A percentile compares a stretch with the other conserved stretches of the same genome.
Evolutionary conservation across 2,113 vertebrate genomes (phyloP).

Genomic region (Coracopsis vasa): DNA sequence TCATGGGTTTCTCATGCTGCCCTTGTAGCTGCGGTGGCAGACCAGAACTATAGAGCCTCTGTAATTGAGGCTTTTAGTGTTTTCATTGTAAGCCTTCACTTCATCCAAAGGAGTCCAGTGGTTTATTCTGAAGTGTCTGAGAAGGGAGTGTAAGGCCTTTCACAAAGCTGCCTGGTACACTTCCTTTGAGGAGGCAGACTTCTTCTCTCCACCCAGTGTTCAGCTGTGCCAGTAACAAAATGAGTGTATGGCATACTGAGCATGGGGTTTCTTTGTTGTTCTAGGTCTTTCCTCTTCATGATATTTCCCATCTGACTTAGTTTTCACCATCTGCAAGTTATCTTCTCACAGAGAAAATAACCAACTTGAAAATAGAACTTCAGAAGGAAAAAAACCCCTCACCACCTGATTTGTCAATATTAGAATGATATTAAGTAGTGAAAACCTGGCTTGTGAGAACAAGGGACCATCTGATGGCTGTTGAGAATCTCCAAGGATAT

Average conservation of each 20-base stretch:
- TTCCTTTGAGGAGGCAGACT: conserved; percentile 37
- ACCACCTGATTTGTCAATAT: conserved; percentile 25
- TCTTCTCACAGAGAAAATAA: not conserved
- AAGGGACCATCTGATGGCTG: conserved; percentile 53
- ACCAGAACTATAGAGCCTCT: conserved; percentile 22
- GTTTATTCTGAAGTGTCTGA: conserved; percentile 40
- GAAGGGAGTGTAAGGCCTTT: conserved; percentile 18
- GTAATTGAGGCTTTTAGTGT: conserved; percentile 24
- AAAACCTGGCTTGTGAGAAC: conserved; percentile 43
- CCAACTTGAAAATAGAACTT: not conserved
- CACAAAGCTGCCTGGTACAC: conserved; percentile 12
- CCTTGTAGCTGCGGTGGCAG: not conserved
- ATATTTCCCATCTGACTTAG: conserved; percentile 10
- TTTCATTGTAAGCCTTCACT: conserved; percentile 11
- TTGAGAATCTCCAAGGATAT: conserved; percentile 67
- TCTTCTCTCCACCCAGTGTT: conserved; percentile 32
- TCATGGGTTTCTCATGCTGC: not conserved
- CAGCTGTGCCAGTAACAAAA: conserved; percentile 35
- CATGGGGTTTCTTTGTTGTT: conserved; percentile 39
- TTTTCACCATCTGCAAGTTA: not conserved
- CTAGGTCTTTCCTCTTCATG: not conserved
- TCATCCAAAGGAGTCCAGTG: conserved; percentile 11
- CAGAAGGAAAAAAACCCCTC: not conserved
- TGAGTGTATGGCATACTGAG: conserved; percentile 38
- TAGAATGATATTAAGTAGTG: not conserved